phyloP scores from a whole-genome alignment of 2,113 vertebrate species.

The Aspidoscelis tigris region DNA sequence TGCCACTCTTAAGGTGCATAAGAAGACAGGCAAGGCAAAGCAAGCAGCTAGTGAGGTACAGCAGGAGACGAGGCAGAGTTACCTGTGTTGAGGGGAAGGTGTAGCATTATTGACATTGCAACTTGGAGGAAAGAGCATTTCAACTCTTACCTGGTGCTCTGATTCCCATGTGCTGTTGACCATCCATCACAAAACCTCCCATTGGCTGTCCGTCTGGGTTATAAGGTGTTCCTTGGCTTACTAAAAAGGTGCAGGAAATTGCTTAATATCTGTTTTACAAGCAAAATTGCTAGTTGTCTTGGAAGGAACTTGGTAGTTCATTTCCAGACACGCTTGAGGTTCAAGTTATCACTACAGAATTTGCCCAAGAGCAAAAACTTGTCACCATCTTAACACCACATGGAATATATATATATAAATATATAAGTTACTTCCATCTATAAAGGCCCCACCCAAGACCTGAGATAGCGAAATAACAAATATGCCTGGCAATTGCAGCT shows the following conservation, averaged over 20 bases:
- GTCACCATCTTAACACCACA: accelerated
- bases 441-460: not conserved
- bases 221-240: conserved; percentile 99
- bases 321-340: not conserved
- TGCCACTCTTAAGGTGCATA: conserved; percentile 64
- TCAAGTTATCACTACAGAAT: conserved; percentile 18
- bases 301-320: not conserved
- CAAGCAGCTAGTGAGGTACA: conserved; percentile 66
- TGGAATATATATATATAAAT: conserved; percentile 3
- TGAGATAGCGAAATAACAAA: conserved; percentile 8
- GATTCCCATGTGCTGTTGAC: conserved; percentile 99
- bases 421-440: not conserved
- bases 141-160: conserved; percentile 95
- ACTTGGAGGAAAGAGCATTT: not conserved
- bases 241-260: conserved; percentile 82
- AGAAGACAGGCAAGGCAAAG: conserved; percentile 73
- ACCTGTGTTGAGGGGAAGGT: conserved; percentile 57
- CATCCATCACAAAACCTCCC: conserved; percentile 99
- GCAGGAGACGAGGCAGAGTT: conserved; percentile 57
- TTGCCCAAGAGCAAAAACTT: accelerated
- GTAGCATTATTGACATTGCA: conserved; percentile 31
- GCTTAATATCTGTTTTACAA: conserved; percentile 46
- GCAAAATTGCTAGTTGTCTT: conserved; percentile 4
- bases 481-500: not conserved
- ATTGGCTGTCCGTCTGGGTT: conserved; percentile 98